Percentiles rank a stretch among this genome's conserved stretches.
These are phyloP conservation scores for Bellardia pandia DNA, from an alignment of 2,888 invertebrate genomes.

Conservation along the genomic window DNA sequence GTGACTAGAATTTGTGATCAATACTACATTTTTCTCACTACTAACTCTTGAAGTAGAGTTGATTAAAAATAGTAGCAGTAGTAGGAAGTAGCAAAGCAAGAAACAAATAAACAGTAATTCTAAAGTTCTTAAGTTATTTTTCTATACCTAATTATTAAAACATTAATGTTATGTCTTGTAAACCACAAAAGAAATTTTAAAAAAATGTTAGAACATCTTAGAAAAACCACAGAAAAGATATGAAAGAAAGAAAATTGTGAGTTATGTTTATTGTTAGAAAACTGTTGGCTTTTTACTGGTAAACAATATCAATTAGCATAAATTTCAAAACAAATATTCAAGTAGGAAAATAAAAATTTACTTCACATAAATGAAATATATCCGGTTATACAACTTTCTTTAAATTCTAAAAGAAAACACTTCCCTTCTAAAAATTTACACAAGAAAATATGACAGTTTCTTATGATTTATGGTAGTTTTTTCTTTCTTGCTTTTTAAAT, in stretches of 20 bases:
- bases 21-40: constrained; percentile 36
- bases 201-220: neutral
- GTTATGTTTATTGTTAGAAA: neutral
- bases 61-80: constrained; percentile 10
- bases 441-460: neutral
- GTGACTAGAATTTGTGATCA: constrained; percentile 70
- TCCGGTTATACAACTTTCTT: constrained; percentile 47
- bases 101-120: constrained; percentile 14
- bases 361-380: neutral
- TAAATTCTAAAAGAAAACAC: neutral
- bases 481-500: neutral
- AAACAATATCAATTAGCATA: constrained; percentile 25
- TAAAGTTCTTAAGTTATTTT: neutral
- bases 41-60: neutral
- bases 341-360: neutral
- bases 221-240: constrained; percentile 48
- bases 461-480: neutral
- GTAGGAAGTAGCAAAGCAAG: constrained; percentile 6
- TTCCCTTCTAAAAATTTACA: neutral
- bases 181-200: neutral
- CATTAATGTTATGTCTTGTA: neutral
- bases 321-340: neutral
- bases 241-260: constrained; percentile 14
- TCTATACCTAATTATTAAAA: neutral
- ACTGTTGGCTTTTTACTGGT: neutral